Conservation (phyloP, 2,113 vertebrate genomes). For the Erythrocebus patas region DNA sequence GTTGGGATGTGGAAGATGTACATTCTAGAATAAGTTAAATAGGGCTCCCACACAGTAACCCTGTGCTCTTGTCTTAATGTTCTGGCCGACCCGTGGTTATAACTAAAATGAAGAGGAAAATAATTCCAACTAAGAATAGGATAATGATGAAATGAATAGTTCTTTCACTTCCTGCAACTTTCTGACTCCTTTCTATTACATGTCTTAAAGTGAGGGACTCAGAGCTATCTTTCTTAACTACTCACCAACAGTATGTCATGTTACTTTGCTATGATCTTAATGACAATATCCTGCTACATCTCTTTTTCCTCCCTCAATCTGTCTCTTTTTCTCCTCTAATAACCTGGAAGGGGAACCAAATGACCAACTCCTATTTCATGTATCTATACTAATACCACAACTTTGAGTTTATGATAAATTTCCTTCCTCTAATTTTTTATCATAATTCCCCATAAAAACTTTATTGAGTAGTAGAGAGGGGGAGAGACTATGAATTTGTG, state of each 20-base stretch:
- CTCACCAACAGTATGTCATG: not conserved
- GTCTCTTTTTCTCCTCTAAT: not conserved
- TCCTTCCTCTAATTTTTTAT: not conserved
- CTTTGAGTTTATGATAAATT: not conserved
- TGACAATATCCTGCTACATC: not conserved
- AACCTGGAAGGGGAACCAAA: not conserved
- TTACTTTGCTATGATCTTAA: not conserved
- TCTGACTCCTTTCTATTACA: not conserved
- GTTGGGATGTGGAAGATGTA: not conserved
- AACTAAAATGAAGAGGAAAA: constrained; percentile 27
- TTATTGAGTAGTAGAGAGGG: not conserved
- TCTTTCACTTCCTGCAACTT: not conserved
- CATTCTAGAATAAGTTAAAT: not conserved
- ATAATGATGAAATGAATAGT: not conserved
- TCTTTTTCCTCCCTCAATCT: not conserved
- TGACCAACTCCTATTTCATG: not conserved
- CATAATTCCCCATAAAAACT: not conserved
- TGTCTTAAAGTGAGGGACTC: not conserved
- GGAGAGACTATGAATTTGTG: not conserved
- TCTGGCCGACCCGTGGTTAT: not conserved
- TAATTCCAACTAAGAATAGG: not conserved
- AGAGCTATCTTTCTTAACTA: not conserved
- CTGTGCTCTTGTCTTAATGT: not conserved
- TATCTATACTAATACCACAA: not conserved
- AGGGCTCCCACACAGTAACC: not conserved